These are phyloP conservation scores for Gryon sp. DNA, from an alignment of 1,140 invertebrate genomes.

Conservation along the genomic window DNA sequence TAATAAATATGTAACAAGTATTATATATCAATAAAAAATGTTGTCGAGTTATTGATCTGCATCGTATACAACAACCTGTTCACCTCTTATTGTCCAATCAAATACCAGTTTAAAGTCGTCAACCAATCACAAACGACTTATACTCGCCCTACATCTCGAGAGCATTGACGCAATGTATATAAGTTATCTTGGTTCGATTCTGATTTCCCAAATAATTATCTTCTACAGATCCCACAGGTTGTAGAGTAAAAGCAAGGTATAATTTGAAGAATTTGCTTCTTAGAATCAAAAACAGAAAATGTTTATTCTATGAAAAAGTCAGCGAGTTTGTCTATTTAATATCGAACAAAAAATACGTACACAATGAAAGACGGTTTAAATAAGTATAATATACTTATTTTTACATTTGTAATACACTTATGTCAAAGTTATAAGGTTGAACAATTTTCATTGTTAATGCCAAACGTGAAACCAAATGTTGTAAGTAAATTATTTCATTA, in stretches of 20 bases:
- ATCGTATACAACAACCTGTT: constrained; percentile 25
- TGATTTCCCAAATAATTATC: constrained; percentile 15
- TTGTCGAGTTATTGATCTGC: constrained; percentile 31
- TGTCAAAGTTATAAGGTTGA: constrained; percentile 64
- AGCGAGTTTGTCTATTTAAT: too few species aligned
- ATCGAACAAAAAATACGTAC: not conserved
- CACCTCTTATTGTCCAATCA: not conserved
- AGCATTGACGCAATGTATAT: constrained; percentile 26
- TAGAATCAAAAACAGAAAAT: not conserved
- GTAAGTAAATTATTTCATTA: constrained; percentile 79
- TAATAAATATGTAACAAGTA: too few species aligned
- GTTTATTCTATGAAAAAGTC: not conserved
- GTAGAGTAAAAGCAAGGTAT: not conserved
- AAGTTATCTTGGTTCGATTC: constrained; percentile 1
- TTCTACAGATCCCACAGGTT: constrained; percentile 19
- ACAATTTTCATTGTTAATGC: constrained; percentile 85
- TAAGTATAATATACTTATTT: constrained; percentile 43
- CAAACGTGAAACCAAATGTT: constrained; percentile 83
- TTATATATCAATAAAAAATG: too few species aligned
- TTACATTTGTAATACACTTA: constrained; percentile 58
- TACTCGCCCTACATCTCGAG: constrained; percentile 4
- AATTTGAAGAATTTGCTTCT: too few species aligned
- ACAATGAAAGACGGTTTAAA: constrained; percentile 40
- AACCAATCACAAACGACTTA: not conserved
- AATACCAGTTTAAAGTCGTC: not conserved